These are phyloP conservation scores for Pangasius macronema DNA, from an alignment of 2,797 vertebrate genomes.

Conservation along the genomic window DNA sequence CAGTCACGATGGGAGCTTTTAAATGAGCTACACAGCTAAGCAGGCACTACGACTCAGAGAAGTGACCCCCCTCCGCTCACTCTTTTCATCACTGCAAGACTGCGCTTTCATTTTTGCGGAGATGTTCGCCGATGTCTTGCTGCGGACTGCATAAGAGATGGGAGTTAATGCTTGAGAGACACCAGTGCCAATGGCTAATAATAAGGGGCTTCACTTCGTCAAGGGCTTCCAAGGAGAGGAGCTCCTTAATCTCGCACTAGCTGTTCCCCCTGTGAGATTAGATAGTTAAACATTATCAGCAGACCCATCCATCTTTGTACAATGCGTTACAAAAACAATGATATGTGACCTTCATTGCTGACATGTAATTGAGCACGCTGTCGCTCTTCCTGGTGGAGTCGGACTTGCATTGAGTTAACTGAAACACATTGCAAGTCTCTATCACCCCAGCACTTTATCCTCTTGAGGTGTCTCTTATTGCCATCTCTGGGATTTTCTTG, in stretches of 20 bases:
- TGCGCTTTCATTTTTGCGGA: slow-evolving; percentile 47
- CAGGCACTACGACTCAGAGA: slow-evolving; percentile 36
- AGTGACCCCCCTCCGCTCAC: slow-evolving; percentile 15
- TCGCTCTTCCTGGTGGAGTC: slow-evolving; percentile 45
- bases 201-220: slow-evolving; percentile 49
- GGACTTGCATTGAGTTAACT: slow-evolving; percentile 41
- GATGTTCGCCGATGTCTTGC: slow-evolving; percentile 45
- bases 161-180: slow-evolving; percentile 59
- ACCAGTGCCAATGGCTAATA: slow-evolving; percentile 53
- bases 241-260: slow-evolving; percentile 54
- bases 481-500: slow-evolving; percentile 49
- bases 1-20: slow-evolving; percentile 55
- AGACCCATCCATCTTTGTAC: slow-evolving; percentile 56
- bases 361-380: slow-evolving; percentile 52
- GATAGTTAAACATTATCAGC: slow-evolving; percentile 61
- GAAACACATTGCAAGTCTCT: slow-evolving; percentile 31
- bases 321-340: slow-evolving; percentile 51
- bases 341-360: slow-evolving; percentile 57
- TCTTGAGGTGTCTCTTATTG: slow-evolving; percentile 26
- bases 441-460: slow-evolving; percentile 6
- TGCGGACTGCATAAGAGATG: slow-evolving; percentile 53
- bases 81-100: slow-evolving; percentile 49
- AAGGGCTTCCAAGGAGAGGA: slow-evolving; percentile 59
- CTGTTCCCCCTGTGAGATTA: slow-evolving; percentile 54
- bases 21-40: slow-evolving; percentile 59